These are phyloP conservation scores for Hirtodrosophila confusa DNA, from an alignment of 2,888 invertebrate species.

Conservation along the genomic window DNA sequence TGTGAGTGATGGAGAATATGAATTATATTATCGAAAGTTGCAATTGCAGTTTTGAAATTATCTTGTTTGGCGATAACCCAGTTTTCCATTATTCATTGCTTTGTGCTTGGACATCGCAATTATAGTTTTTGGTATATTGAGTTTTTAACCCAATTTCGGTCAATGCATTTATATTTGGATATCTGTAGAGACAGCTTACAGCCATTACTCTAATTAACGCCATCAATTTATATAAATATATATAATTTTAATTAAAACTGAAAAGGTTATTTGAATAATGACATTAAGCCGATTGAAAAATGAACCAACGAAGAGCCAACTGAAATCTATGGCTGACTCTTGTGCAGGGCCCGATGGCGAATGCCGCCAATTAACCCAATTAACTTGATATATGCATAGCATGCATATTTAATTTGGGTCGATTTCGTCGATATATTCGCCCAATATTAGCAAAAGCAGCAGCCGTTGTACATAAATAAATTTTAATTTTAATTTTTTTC, in stretches of 20 bases:
- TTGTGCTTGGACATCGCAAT: no score
- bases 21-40: no score
- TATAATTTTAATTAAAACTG: constrained; percentile 28
- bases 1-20: no score
- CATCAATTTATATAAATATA: neutral
- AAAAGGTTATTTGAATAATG: constrained; percentile 37
- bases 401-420: constrained; percentile 63
- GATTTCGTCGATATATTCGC: constrained; percentile 22
- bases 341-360: constrained; percentile 15
- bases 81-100: no score
- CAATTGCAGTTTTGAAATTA: no score
- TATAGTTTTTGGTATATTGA: no score
- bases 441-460: neutral
- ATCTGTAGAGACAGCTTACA: no score
- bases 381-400: constrained; percentile 70
- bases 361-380: constrained; percentile 70
- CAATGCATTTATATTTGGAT: no score
- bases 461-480: constrained; percentile 22
- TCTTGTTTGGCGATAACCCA: no score
- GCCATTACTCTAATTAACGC: neutral
- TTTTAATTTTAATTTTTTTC: constrained; percentile 20
- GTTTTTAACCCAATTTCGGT: no score
- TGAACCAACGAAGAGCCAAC: constrained; percentile 6
- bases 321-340: constrained; percentile 7
- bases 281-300: constrained; percentile 31